These are phyloP conservation scores for Acrossocheilus fasciatus DNA, from an alignment of 2,797 vertebrate genomes.

Conservation along the genomic window DNA sequence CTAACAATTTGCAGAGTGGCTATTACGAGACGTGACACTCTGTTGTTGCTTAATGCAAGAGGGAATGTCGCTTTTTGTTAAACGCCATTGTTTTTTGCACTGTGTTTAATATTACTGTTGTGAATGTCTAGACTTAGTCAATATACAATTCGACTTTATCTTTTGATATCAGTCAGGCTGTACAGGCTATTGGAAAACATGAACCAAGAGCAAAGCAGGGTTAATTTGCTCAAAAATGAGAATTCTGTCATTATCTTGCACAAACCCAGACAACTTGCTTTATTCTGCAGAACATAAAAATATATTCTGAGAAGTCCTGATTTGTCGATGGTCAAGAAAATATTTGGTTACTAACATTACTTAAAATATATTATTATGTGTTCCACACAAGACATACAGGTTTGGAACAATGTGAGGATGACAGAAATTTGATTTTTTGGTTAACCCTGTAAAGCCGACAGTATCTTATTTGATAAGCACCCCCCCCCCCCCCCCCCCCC, in stretches of 20 bases:
- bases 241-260: not conserved
- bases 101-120: not conserved
- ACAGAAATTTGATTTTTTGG: not conserved
- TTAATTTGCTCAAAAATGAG: not conserved
- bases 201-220: not conserved
- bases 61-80: conserved; percentile 1
- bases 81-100: not conserved
- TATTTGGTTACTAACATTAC: not conserved
- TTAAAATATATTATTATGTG: not conserved
- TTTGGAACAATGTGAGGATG: not conserved
- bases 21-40: not conserved
- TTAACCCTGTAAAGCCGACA: not conserved
- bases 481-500: too few species aligned
- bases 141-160: not conserved
- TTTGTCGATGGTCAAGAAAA: not conserved
- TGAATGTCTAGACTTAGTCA: not conserved
- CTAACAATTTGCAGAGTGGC: conserved; percentile 33
- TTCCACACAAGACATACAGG: not conserved
- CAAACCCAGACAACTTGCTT: not conserved
- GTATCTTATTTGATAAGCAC: not conserved
- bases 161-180: not conserved
- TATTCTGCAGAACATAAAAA: not conserved
- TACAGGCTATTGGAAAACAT: not conserved
- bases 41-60: not conserved
- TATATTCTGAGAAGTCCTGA: not conserved